phyloP scores from a whole-genome alignment of 2,113 vertebrate species.

The Tupaia chinensis region DNA sequence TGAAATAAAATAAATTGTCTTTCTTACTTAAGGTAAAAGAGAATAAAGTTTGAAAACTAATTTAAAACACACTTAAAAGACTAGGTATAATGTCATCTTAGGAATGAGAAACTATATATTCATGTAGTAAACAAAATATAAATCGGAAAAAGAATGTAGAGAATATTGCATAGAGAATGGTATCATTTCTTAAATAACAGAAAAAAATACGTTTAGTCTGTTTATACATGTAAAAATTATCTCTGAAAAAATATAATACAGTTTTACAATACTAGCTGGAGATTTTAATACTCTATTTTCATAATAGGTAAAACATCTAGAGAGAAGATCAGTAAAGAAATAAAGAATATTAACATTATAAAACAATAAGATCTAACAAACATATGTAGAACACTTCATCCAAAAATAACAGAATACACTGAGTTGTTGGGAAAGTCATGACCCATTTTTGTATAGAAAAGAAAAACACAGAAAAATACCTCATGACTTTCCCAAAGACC shows the following conservation, averaged over 20 bases:
- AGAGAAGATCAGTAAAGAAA: neutral
- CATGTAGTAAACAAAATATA: neutral
- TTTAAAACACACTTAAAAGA: neutral
- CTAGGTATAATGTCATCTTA: neutral
- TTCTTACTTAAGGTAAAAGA: neutral
- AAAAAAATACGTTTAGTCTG: neutral
- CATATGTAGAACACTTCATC: neutral
- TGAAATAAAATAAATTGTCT: constrained; percentile 1
- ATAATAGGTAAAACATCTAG: neutral
- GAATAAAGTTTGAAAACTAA: neutral
- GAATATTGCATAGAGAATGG: neutral
- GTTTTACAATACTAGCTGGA: neutral
- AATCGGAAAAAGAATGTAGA: neutral
- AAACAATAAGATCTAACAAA: neutral
- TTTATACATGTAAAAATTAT: neutral
- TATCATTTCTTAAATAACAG: neutral
- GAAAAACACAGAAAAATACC: no score
- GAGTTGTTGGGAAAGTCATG: no score
- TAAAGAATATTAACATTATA: neutral
- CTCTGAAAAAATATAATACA: neutral
- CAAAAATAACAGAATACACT: neutral
- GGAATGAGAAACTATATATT: neutral
- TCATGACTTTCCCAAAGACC: no score
- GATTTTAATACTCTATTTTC: neutral
- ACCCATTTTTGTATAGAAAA: no score